phyloP scores from a whole-genome alignment of 2,797 vertebrate genomes.

The Phalloptychus januarius region DNA sequence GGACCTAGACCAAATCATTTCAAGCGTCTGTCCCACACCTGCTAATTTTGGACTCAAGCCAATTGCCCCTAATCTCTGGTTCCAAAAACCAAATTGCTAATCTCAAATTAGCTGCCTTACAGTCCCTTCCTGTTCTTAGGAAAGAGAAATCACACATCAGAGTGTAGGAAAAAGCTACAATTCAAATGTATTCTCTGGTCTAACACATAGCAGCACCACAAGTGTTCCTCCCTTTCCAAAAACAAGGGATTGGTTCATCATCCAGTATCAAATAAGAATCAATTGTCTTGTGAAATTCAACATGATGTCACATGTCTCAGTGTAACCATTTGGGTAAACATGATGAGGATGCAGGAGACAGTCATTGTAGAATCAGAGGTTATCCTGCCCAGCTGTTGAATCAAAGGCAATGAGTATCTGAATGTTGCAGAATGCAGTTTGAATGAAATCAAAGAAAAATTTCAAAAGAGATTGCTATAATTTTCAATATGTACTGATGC shows the following conservation, averaged over 20 bases:
- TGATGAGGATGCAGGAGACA: no score
- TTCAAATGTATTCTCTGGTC: neutral
- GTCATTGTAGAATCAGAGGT: neutral
- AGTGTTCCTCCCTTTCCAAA: neutral
- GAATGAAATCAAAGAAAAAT: neutral
- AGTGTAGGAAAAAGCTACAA: neutral
- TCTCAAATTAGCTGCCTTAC: neutral
- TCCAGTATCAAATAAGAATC: neutral
- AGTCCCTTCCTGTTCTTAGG: neutral
- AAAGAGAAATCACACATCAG: no score
- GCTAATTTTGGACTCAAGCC: no score
- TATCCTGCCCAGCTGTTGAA: neutral
- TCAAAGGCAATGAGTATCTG: neutral
- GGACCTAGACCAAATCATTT: no score
- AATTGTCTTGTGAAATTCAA: neutral
- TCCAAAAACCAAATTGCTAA: neutral
- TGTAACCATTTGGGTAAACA: no score
- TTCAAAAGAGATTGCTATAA: neutral
- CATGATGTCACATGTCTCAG: neutral
- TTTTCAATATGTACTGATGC: neutral
- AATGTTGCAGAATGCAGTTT: neutral
- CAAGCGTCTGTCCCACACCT: no score
- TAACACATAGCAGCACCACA: neutral
- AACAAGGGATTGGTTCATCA: no score
- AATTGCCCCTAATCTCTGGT: no score